A percentile compares a stretch with the other conserved stretches of the same genome.
These are phyloP conservation scores for Centroberyx gerrardi DNA, from an alignment of 2,797 vertebrate genomes.

Conservation along the genomic window DNA sequence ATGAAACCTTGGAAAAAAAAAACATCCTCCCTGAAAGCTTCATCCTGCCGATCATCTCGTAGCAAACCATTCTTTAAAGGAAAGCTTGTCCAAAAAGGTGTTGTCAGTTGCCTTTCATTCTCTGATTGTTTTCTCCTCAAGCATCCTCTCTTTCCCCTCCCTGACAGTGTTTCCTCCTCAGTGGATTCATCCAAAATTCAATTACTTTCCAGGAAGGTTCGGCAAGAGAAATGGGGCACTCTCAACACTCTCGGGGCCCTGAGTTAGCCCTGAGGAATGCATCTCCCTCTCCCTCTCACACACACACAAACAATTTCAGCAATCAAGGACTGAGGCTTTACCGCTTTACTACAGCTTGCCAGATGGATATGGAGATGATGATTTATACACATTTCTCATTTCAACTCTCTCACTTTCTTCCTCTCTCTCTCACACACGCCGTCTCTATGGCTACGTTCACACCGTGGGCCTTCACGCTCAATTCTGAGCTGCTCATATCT, in stretches of 20 bases:
- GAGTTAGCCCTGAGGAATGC: conserved; percentile 58
- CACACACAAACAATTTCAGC: conserved; percentile 59
- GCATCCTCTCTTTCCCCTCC: conserved; percentile 47
- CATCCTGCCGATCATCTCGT: conserved; percentile 59
- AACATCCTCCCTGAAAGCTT: conserved; percentile 38
- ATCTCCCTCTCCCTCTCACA: conserved; percentile 35
- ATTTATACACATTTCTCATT: conserved; percentile 50
- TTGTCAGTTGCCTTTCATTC: conserved; percentile 74
- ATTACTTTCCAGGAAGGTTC: conserved; percentile 76
- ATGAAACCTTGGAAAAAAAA: conserved; percentile 26
- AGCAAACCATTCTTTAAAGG: conserved; percentile 59
- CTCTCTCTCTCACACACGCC: conserved; percentile 7
- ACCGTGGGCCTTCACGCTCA: conserved; percentile 6
- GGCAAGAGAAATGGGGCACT: conserved; percentile 70
- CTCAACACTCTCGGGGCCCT: conserved; percentile 47
- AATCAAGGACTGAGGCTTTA: conserved; percentile 43
- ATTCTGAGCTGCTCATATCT: conserved; percentile 22
- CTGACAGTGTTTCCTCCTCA: conserved; percentile 59
- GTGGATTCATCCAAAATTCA: conserved; percentile 79
- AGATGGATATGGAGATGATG: conserved; percentile 60
- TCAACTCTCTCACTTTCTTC: conserved; percentile 16
- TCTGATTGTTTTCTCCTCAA: conserved; percentile 70
- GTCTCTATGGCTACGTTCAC: conserved; percentile 25
- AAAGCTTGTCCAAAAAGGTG: conserved; percentile 62
- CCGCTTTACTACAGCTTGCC: conserved; percentile 34